Conservation (phyloP, 2,113 vertebrate species). For the Paralichthys olivaceus region DNA sequence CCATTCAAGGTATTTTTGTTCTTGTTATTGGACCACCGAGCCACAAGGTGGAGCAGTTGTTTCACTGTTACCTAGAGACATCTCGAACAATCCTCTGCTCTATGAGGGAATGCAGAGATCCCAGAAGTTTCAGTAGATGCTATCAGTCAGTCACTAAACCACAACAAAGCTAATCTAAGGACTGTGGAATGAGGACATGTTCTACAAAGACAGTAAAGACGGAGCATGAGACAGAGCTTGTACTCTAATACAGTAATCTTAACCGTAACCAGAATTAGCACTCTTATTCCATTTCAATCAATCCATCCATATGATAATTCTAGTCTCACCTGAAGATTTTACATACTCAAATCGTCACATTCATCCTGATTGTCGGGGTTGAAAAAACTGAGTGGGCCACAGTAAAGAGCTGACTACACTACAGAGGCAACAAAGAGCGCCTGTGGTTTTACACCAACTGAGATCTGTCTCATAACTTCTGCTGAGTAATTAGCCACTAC, state of each 20-base stretch:
- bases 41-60: slow-evolving; percentile 40
- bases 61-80: neutral
- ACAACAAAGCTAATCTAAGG: neutral
- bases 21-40: neutral
- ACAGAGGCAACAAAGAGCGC: neutral
- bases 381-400: neutral
- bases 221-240: neutral
- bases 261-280: no score
- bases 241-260: neutral
- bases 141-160: no score
- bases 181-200: neutral
- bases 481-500: slow-evolving; percentile 32
- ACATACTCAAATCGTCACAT: no score
- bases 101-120: neutral
- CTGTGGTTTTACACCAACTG: slow-evolving; percentile 60
- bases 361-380: neutral
- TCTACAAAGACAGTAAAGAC: no score
- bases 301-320: no score
- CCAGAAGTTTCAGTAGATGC: neutral
- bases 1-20: neutral
- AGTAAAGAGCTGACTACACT: neutral
- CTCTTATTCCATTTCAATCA: no score
- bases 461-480: slow-evolving; percentile 33
- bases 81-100: neutral
- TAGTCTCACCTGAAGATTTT: no score